A percentile compares a stretch with the other conserved stretches of the same genome.
These are phyloP conservation scores for Dascyllus trimaculatus DNA, from an alignment of 2,113 vertebrate genomes.

Conservation along the genomic window DNA sequence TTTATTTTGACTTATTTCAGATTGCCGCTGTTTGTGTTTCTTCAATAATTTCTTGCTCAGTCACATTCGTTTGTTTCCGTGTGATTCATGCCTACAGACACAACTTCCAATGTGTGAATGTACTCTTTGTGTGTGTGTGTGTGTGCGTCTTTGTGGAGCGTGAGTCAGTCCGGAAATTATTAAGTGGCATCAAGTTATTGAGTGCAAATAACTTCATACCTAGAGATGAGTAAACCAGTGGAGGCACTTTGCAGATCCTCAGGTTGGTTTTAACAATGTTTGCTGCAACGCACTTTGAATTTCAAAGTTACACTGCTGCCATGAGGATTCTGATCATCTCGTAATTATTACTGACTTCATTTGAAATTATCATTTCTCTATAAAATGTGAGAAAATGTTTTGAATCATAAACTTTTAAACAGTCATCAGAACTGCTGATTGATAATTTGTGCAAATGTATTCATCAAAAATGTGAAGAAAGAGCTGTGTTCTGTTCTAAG, in stretches of 20 bases:
- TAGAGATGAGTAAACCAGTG: neutral
- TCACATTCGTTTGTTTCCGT: neutral
- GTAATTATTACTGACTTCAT: neutral
- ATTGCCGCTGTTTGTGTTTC: neutral
- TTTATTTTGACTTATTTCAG: constrained; percentile 4
- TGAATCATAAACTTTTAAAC: no score
- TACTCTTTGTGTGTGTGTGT: neutral
- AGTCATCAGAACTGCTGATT: no score
- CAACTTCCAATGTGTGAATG: neutral
- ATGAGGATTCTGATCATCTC: no score
- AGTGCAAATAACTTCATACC: constrained; percentile 13
- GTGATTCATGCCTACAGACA: neutral
- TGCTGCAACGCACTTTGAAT: neutral
- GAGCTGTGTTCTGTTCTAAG: no score
- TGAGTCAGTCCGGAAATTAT: constrained; percentile 3
- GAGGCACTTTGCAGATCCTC: neutral
- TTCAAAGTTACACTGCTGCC: neutral
- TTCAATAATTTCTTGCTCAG: neutral
- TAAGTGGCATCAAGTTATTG: constrained; percentile 6
- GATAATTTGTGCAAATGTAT: no score
- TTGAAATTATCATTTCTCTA: no score
- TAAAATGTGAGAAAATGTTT: no score
- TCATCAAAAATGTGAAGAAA: no score
- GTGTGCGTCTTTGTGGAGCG: neutral
- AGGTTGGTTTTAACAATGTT: neutral